Base-by-base conservation (phyloP, 2,888 invertebrate species). In the Torymus aiolomorphi region DNA sequence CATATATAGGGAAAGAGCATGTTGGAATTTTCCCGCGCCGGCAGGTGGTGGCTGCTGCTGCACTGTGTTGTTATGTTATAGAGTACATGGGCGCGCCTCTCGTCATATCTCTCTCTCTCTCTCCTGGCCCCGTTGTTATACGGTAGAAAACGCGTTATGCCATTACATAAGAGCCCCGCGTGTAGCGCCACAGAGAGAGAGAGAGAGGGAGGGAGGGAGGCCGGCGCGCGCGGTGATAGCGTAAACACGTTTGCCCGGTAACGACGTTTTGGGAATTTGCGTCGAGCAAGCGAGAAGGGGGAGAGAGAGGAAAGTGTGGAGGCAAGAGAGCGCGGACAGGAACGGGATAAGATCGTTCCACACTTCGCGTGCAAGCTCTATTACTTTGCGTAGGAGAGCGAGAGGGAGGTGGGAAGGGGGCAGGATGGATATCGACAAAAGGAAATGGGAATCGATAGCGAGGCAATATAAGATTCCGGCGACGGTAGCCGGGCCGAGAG, bases 181-280 rank as follows among this genome's bases (percentile, higher is more conserved):
- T 31, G 31, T 31, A 14, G 49, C 57, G 42, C 42, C 18, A 18
- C 49, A 56, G 20, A 56, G 24, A 24, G 8, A 13, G 16, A 61
- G 51, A 51, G 51, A 62, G 54, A 56, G 12, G 24, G 13, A 31
- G 62, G 24, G 63, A n/a, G 16, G 16, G 59, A 18, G 24, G 14
- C 12, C 61, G 31, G 61, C 61, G 12, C 20, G 42, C 57, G 18
- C 31, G 18, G 57, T 42, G 42, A 14, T 24, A 20, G 52, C 52
- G n/a, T 67, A 67, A 67, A 67, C 54, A n/a, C n/a, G n/a, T 67
- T 67, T 59, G 57, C 62, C n/a, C 5, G 31, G 8, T 70, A 70
- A 70, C 57, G 57, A 57, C 31, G 56, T 54, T 18, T 14, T 13
- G 42, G 14, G 52, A 73, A 73, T 73, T 73, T 63, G 42, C 42